These are phyloP conservation scores for Acanthosepion pharaonis DNA, from an alignment of 2,888 invertebrate species.

Conservation along the genomic window DNA sequence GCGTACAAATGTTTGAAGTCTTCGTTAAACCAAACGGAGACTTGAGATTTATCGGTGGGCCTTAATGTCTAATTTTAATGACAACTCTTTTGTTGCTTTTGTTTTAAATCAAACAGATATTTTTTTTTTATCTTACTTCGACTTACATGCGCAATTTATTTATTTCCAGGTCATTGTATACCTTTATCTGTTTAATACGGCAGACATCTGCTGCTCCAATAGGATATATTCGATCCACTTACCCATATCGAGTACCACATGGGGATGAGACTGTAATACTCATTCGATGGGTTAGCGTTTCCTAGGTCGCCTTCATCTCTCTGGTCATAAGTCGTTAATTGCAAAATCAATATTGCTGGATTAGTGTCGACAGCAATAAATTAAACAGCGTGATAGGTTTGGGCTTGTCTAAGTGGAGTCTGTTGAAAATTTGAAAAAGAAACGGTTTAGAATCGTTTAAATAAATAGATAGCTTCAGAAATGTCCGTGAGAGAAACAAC, in stretches of 20 bases:
- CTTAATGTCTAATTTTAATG: not conserved
- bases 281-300: not conserved
- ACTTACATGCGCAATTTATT: not conserved
- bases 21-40: not conserved
- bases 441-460: no score
- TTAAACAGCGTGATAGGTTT: not conserved
- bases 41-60: not conserved
- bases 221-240: no score
- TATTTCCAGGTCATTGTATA: not conserved
- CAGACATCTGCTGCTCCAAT: not conserved
- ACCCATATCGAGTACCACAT: no score
- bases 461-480: no score
- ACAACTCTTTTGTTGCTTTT: not conserved
- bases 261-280: not conserved
- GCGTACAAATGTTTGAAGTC: not conserved
- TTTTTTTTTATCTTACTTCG: not conserved
- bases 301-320: not conserved
- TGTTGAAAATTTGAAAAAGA: not conserved
- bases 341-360: not conserved
- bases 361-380: not conserved
- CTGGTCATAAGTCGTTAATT: not conserved
- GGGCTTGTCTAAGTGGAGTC: not conserved
- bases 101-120: not conserved
- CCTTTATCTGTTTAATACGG: not conserved
- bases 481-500: no score